Evolutionary conservation across 2,797 vertebrate genomes (phyloP).

Genomic region (Pterois miles): DNA sequence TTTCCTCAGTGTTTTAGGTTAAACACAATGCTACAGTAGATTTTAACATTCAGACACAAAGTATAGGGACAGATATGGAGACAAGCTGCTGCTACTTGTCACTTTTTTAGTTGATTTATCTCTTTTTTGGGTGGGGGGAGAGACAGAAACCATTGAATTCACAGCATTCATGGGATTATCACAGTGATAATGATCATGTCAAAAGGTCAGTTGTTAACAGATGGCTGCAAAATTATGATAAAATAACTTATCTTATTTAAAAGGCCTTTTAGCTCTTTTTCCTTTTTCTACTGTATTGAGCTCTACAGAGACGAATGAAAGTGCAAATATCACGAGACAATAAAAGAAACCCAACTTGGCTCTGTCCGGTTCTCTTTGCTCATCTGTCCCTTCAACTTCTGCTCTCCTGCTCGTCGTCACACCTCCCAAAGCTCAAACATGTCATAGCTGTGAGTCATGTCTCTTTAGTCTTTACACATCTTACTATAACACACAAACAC

Average conservation of each 20-base stretch:
- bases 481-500: constrained; percentile 13
- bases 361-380: neutral
- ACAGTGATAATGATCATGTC: neutral
- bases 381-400: neutral
- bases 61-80: neutral
- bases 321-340: neutral
- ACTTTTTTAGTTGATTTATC: neutral
- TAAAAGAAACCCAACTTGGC: neutral
- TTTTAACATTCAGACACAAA: neutral
- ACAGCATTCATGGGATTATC: neutral
- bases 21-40: neutral
- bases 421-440: constrained; percentile 38
- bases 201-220: neutral
- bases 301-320: neutral
- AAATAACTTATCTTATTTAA: neutral
- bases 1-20: neutral
- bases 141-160: neutral
- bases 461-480: neutral
- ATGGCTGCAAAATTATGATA: neutral
- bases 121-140: no score
- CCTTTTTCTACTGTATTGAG: neutral
- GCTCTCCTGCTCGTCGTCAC: constrained; percentile 26
- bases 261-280: neutral
- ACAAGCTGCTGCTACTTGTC: neutral
- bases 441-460: neutral